Percentiles rank a stretch among this genome's conserved stretches.
Conservation (phyloP, 2,888 invertebrate species). For the Lasioglossum vierecki region DNA sequence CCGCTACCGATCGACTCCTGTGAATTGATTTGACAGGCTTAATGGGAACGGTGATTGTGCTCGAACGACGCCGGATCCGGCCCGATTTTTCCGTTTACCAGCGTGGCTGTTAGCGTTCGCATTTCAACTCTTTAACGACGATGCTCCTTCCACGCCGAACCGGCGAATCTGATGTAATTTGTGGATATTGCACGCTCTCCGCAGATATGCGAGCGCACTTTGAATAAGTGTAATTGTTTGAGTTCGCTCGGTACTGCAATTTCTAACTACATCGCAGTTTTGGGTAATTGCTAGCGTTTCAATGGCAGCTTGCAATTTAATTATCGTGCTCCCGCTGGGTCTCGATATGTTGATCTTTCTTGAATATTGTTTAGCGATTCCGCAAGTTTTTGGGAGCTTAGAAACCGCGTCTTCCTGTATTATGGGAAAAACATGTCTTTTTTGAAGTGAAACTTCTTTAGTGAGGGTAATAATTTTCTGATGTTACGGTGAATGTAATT, state of each 20-base stretch:
- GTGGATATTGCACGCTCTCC: background rate
- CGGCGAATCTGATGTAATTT: background rate
- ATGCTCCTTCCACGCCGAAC: background rate
- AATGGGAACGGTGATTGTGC: slow-evolving; percentile 6
- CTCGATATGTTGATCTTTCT: background rate
- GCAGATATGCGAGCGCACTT: background rate
- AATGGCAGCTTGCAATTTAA: background rate
- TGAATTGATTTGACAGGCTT: slow-evolving; percentile 16
- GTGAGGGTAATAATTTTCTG: no score
- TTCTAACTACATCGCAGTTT: background rate
- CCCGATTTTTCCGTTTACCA: background rate
- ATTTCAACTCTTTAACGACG: background rate
- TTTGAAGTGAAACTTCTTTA: no score
- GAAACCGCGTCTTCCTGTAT: background rate
- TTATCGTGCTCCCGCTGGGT: background rate
- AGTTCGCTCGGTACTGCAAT: background rate
- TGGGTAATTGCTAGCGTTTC: background rate
- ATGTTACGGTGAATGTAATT: no score
- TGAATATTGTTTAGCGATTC: background rate
- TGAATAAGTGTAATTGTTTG: background rate
- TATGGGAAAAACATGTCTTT: no score
- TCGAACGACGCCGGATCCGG: background rate
- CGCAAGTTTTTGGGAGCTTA: background rate
- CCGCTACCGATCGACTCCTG: background rate
- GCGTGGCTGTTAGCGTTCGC: background rate